Evolutionary conservation across 2,797 vertebrate species (phyloP), one percentile per base, ranked within the genome.

Genomic region (Bradypodion pumilum): DNA sequence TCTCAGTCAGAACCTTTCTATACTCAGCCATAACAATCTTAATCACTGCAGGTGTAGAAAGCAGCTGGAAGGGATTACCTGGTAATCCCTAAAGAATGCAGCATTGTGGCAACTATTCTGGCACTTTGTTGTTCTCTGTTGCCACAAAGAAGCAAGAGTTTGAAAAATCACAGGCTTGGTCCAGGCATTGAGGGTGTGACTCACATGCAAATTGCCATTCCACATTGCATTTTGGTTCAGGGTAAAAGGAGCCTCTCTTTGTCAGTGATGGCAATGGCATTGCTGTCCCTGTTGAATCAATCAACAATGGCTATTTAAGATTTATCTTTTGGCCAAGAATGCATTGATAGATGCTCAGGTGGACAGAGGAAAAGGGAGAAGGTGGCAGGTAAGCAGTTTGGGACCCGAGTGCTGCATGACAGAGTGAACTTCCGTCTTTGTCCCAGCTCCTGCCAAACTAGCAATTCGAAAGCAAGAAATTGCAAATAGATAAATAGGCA

Each of bases 61-160:
- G 73, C 79, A 69, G 56, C 78, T 78, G 8, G 32, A 82, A 80
- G 5, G 27, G 27, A 78, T 90, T 80, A 40, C 62, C 56, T 62
- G 56, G 13, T 85, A 63, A 70, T 65, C 23, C 63, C 29, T 66
- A 65, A 84, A 76, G 72, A 63, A 74, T 82, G 70, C 40, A 49
- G 70, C 60, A 37, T 27, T 74, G 23, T 65, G 59, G 60, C 77
- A 85, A 19, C 27, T 25, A 65, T 46, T 49, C 42, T 37, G 37
- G 12, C 32, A 15, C 7, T 42, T 72, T 73, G 56, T 40, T 56
- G 42, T 73, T 74, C 70, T 46, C 29, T 66, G 59, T 23, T 37
- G 44, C 56, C 29, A 23, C 10, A 40, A 74, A 65, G 23, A 35
- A 69, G 25, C 7, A 74, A 49, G 7, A 44, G 37, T 16, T 49